phyloP scores from a whole-genome alignment of 2,888 invertebrate species.

The Habroteleia sp. region DNA sequence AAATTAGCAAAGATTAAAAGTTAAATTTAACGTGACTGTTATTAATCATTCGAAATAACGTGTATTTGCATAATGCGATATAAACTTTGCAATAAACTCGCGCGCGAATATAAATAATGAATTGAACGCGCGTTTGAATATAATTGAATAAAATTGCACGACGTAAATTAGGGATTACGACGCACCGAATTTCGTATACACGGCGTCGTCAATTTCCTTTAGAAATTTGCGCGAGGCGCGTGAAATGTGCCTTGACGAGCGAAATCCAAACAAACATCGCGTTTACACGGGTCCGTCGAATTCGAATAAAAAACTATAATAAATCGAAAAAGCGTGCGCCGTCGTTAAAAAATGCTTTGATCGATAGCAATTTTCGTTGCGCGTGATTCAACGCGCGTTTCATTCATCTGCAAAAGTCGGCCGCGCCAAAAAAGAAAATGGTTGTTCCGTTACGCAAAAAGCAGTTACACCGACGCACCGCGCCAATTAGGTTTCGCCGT shows the following conservation, averaged over 20 bases:
- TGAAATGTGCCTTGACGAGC: not conserved
- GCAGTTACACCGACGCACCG: slow-evolving; percentile 33
- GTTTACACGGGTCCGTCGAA: slow-evolving; percentile 1
- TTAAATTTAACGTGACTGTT: too few relatives aligned
- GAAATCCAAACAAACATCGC: not conserved
- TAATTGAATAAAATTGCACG: slow-evolving; percentile 1
- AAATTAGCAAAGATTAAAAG: too few relatives aligned
- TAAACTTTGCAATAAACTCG: slow-evolving; percentile 12
- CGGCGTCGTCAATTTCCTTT: slow-evolving; percentile 5
- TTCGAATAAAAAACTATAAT: slow-evolving; percentile 4
- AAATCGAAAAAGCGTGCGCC: slow-evolving; percentile 2
- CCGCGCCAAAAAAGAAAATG: slow-evolving; percentile 18
- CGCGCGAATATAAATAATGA: slow-evolving; percentile 7
- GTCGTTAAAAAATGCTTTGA: slow-evolving; percentile 24
- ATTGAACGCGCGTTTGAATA: not conserved
- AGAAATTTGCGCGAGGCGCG: too few relatives aligned
- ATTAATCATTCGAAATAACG: too few relatives aligned
- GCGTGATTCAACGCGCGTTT: slow-evolving; percentile 14
- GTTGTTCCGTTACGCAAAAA: slow-evolving; percentile 37
- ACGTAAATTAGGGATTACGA: not conserved
- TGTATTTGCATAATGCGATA: slow-evolving; percentile 19
- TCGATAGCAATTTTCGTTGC: slow-evolving; percentile 26
- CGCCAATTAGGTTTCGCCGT: slow-evolving; percentile 44
- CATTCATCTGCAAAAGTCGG: slow-evolving; percentile 20
- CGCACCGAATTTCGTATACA: not conserved